Conservation (phyloP, 2,888 invertebrate genomes). For the Conchocele bisecta region DNA sequence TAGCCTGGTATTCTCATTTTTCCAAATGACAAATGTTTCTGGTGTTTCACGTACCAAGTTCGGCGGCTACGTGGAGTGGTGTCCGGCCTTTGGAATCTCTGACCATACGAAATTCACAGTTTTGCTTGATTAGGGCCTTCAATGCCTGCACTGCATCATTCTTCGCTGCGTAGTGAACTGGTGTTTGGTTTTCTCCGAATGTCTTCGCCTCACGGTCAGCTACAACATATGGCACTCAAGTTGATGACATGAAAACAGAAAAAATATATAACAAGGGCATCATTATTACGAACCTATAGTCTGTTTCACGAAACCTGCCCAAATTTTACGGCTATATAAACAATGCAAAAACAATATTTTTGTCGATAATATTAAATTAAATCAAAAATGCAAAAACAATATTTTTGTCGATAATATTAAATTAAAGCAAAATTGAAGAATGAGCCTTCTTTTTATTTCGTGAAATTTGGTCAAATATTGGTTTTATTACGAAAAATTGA, state of each 20-base stretch:
- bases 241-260: not conserved
- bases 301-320: no score
- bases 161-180: conserved; percentile 81
- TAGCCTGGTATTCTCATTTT: not conserved
- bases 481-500: no score
- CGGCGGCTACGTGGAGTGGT: conserved; percentile 81
- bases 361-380: no score
- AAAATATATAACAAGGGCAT: not conserved
- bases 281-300: not conserved
- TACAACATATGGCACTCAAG: conserved; percentile 34
- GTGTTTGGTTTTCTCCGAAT: conserved; percentile 77
- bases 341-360: no score
- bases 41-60: conserved; percentile 73
- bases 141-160: conserved; percentile 78
- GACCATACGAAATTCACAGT: conserved; percentile 73
- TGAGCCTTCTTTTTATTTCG: no score
- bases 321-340: no score
- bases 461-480: no score
- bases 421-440: no score
- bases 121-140: conserved; percentile 73
- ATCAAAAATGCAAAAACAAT: no score
- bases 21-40: not conserved
- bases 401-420: no score
- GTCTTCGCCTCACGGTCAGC: conserved; percentile 78
- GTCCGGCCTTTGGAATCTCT: conserved; percentile 80